Base-by-base conservation (phyloP, 35 echinoderm and acorn worm genomes). In the Hemicentrotus pulcherrimus region DNA sequence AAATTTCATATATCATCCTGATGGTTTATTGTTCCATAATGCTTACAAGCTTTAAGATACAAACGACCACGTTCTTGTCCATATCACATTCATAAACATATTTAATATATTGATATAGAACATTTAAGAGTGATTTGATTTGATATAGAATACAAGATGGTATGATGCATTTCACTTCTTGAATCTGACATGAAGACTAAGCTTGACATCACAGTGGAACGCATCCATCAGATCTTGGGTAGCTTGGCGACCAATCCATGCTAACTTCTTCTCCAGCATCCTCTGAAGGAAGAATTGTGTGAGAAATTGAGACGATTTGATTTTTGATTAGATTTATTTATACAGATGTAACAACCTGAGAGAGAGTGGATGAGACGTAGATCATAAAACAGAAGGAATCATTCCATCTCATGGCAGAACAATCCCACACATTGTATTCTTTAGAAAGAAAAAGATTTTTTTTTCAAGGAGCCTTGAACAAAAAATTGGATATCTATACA, bases 221-320 rank as follows among this genome's bases (percentile, higher is more conserved):
- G 95, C 95, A n/a, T 91, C 58, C 95, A 95, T 91, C 88, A 95
- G 46, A 33, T 91, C 55, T 28, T 92, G 86, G 31, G 88, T 91
- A 18, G 89, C 95, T 47, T 95, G 87, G 32, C 95, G 95, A 65
- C 48, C 95, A 70, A 95, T 95, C 88, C 59, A 58, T 2, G 47
- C 95, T n/a, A 95, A 45, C 48, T 91, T 95, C 60, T 92, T 95
- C 52, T 95, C 91, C 16, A 95, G 28, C 87, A 95, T 91, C 30
- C 61, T 95, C 95, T 95, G 89, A 32, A 70, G 22, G 35, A 91
- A 31, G 48, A 93, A 32, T 46, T 0, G 48, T 31, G 46, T 16
- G 90, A 91, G 33, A 91, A 91, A 91, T 22, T 31, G 24, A 47
- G 33, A 33, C 8, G 15, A 86, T n/a, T n/a, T n/a, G n/a, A n/a